phyloP scores from a whole-genome alignment of 2,797 vertebrate genomes.

The Heliangelus exortis region DNA sequence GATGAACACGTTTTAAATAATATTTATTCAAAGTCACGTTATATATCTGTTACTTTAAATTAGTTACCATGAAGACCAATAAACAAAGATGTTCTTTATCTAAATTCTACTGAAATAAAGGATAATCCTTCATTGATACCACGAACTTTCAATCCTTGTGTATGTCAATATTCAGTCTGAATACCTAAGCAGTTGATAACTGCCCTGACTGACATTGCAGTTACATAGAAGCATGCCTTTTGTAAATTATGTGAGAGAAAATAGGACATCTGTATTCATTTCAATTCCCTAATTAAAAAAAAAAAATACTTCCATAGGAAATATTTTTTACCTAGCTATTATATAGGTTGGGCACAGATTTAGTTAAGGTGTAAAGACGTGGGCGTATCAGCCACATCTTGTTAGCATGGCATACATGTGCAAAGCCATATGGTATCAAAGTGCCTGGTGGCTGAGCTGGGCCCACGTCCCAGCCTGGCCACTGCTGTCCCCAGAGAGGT shows the following conservation, averaged over 20 bases:
- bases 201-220: background rate
- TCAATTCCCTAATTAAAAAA: background rate
- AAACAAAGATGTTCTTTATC: background rate
- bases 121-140: background rate
- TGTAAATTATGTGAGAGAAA: background rate
- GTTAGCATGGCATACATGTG: fast-evolving
- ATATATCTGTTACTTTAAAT: background rate
- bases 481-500: background rate
- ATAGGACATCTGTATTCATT: background rate
- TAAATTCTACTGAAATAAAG: background rate
- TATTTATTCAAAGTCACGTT: background rate
- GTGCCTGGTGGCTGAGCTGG: too few species aligned
- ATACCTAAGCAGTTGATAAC: background rate
- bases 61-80: background rate
- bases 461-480: too few species aligned
- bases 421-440: too few species aligned
- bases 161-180: background rate
- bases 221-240: background rate
- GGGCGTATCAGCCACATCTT: background rate
- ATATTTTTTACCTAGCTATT: background rate
- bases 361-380: too few species aligned
- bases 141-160: background rate
- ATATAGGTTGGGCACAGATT: background rate
- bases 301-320: background rate
- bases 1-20: background rate